Evolutionary conservation across 1,140 invertebrate species (phyloP).

Genomic region (Drosophila suzukii): DNA sequence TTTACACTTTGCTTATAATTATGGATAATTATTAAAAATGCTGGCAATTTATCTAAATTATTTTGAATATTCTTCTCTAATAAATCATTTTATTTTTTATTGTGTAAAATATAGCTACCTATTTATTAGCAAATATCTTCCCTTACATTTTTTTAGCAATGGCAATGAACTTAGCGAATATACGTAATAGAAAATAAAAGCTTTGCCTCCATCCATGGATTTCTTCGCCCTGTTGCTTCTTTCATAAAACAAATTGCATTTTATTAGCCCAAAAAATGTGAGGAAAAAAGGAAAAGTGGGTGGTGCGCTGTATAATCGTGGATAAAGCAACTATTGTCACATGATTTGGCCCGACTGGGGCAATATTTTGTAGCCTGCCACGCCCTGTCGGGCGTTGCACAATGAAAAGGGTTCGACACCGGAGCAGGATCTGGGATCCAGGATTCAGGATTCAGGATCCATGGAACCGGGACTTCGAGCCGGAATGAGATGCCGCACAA

Average conservation of each 20-base stretch:
- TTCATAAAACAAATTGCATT: constrained; percentile 66
- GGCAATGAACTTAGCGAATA: no score
- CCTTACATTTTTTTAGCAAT: no score
- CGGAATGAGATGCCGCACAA: constrained; percentile 62
- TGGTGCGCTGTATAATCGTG: constrained; percentile 20
- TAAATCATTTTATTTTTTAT: no score
- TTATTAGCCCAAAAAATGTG: constrained; percentile 47
- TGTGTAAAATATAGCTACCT: no score
- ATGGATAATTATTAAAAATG: no score
- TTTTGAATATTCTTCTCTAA: no score
- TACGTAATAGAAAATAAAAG: background rate
- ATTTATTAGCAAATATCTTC: no score
- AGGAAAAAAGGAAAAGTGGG: constrained; percentile 9
- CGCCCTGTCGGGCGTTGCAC: constrained; percentile 35
- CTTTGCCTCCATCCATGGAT: background rate
- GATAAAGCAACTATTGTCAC: constrained; percentile 76
- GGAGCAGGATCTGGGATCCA: constrained; percentile 1
- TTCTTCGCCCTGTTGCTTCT: constrained; percentile 23
- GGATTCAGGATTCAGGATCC: constrained; percentile 4
- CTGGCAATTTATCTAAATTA: no score
- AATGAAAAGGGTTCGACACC: constrained; percentile 77
- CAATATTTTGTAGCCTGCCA: constrained; percentile 34
- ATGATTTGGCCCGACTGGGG: constrained; percentile 58
- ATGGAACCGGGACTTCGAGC: background rate
- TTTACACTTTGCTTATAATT: no score